Conservation (phyloP, 2,113 vertebrate species). For the Pituophis catenifer region DNA sequence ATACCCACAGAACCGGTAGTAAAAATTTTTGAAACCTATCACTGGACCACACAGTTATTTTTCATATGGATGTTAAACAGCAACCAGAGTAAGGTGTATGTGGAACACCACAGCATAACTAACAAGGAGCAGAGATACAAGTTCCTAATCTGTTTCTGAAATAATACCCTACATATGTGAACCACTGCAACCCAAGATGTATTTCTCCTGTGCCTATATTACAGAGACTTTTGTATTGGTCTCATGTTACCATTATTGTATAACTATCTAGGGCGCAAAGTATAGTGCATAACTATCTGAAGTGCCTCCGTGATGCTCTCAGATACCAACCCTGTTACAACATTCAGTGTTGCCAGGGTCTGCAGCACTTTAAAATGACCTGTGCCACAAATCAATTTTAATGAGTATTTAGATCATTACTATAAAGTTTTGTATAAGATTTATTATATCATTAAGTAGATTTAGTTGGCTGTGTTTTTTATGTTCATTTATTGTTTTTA, state of each 20-base stretch:
- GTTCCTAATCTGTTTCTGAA: background rate
- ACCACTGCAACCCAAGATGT: background rate
- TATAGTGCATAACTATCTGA: background rate
- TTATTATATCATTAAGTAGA: background rate
- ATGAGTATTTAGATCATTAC: background rate
- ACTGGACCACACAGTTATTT: background rate
- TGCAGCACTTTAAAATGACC: background rate
- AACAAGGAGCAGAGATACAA: background rate
- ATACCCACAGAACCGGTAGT: too few species aligned
- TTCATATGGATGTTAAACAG: background rate
- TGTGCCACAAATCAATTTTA: background rate
- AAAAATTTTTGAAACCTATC: too few species aligned
- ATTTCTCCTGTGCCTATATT: background rate
- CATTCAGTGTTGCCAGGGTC: background rate
- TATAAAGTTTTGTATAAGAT: background rate
- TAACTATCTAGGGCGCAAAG: background rate
- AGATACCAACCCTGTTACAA: background rate
- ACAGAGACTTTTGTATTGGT: background rate
- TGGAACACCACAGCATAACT: background rate
- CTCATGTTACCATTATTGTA: background rate
- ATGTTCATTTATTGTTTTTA: background rate
- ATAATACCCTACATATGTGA: background rate
- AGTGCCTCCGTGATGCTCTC: background rate
- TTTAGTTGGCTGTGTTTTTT: background rate
- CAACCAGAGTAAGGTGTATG: background rate